Evolutionary conservation across 2,888 invertebrate genomes (phyloP).

Genomic region (Tipula vernalis): DNA sequence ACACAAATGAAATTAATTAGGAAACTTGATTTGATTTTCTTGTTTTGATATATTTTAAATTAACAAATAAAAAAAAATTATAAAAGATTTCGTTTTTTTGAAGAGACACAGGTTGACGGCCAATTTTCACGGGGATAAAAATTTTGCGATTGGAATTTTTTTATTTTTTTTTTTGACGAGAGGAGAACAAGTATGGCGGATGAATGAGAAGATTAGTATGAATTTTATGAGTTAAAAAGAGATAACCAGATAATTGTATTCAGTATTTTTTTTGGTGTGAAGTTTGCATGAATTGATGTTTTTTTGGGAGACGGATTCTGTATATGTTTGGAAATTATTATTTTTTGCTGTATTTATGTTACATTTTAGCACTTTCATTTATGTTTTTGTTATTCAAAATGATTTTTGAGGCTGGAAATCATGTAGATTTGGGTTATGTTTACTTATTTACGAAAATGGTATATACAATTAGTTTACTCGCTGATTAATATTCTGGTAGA

Average conservation of each 20-base stretch:
- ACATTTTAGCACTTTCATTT: not conserved
- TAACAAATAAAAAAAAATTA: not conserved
- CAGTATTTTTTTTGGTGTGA: not conserved
- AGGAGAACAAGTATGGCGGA: slow-evolving; percentile 6
- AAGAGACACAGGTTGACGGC: slow-evolving; percentile 9
- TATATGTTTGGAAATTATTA: not conserved
- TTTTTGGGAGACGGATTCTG: not conserved
- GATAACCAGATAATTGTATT: not conserved
- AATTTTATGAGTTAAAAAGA: not conserved
- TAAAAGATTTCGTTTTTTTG: not conserved
- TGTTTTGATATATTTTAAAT: not conserved
- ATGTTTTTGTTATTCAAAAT: not conserved
- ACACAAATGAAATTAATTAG: not conserved
- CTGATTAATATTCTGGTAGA: too few relatives aligned
- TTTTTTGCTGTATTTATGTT: not conserved
- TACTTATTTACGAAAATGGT: too few relatives aligned
- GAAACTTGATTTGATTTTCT: not conserved
- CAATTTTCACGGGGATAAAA: slow-evolving; percentile 10
- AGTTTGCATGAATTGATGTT: not conserved
- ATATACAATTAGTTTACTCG: too few relatives aligned
- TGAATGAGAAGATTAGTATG: not conserved
- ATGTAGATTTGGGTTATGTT: too few relatives aligned
- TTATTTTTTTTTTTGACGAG: not conserved
- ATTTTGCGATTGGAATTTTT: slow-evolving; percentile 7
- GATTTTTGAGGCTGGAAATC: not conserved